Percentiles rank a stretch among this genome's conserved stretches.
Evolutionary conservation across 2,888 invertebrate species (phyloP).

Genomic region (Tenthredo livida): DNA sequence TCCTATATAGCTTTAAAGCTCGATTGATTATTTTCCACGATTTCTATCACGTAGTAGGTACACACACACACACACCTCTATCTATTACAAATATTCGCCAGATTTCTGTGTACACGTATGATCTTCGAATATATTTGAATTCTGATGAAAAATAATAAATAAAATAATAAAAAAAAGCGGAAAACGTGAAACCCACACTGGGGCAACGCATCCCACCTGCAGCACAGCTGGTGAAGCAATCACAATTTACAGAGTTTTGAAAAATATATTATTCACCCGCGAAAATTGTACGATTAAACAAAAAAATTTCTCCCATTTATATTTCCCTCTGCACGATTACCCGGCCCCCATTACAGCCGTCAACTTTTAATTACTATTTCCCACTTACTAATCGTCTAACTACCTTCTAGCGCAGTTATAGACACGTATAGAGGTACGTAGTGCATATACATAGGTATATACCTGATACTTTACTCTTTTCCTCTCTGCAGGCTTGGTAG

Average conservation of each 20-base stretch:
- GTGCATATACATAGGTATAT: neutral
- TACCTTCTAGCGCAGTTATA: neutral
- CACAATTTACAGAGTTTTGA: neutral
- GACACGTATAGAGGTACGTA: no score
- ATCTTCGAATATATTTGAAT: neutral
- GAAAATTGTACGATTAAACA: neutral
- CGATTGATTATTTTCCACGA: constrained; percentile 4
- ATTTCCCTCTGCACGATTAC: neutral
- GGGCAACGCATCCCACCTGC: no score
- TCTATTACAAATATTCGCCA: neutral
- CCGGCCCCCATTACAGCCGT: constrained; percentile 9
- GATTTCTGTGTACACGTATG: neutral
- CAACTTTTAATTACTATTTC: constrained; percentile 46
- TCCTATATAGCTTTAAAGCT: neutral
- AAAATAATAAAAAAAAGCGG: neutral
- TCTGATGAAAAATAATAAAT: neutral
- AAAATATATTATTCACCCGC: no score
- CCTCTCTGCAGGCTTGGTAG: neutral
- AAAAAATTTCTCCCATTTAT: neutral
- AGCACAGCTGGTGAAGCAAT: neutral
- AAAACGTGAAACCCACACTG: neutral
- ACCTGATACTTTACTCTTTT: neutral
- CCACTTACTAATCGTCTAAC: neutral
- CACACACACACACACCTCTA: neutral
- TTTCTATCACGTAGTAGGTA: neutral